Base-by-base conservation (phyloP, 2,797 vertebrate species). In the Enteromius mattozi region DNA sequence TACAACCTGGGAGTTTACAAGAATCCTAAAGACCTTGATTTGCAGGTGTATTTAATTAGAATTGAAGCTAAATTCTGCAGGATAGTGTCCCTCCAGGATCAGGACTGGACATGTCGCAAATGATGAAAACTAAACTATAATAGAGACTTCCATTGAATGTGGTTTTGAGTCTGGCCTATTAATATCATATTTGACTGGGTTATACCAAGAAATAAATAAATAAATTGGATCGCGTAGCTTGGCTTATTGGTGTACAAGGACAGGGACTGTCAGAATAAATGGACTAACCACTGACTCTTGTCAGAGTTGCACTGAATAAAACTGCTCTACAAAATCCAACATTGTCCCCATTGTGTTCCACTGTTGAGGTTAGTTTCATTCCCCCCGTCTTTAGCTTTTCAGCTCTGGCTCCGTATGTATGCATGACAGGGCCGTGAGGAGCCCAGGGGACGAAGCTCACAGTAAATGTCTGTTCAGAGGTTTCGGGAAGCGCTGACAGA, bases 371-470 rank as follows among this genome's bases (percentile, higher is more conserved):
- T 40, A 10, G 72, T 68, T 54, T 27, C 61, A 27, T 37, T 42
- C 1, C 24, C 63, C 6, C 85, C 40, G 70, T 65, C 84, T 89
- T 47, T 85, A 87, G 88, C 87, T 81, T 84, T 76, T 83, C 86
- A 80, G n/a, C 17, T 47, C 65, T 92, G 92, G 90, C 92, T 90
- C 90, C 86, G 90, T 90, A 33, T 90, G 89, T 91, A 91, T 92
- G 72, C 4, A 78, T 89, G 91, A 92, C 90, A 90, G 91, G 91
- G 90, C 87, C 89, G 6, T 3, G 79, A 90, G 86, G 89, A 85
- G 84, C 72, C 88, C 63, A 69, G 21, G 40, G 61, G 74, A 81
- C 30, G 8, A 6, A 85, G 27, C 59, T 71, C 78, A 80, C 84
- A 83, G 63, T 76, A 65, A 51, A 83, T 83, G 74, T 77, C 82